These are phyloP conservation scores for Hyla sarda DNA, from an alignment of 2,113 vertebrate genomes.

Conservation along the genomic window DNA sequence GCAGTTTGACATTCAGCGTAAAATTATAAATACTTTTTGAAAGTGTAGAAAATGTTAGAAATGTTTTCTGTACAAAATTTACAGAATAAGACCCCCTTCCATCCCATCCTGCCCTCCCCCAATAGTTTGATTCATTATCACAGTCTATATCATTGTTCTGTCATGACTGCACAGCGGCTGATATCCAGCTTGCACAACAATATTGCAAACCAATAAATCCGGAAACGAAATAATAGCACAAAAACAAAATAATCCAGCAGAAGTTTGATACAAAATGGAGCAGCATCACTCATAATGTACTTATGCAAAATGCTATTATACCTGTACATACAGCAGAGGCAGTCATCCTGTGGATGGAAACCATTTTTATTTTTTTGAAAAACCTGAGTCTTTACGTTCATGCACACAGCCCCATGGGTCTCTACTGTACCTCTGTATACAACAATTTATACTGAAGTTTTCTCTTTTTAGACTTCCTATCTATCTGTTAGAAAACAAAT, in stretches of 20 bases:
- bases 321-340: not conserved
- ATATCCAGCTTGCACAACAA: conserved; percentile 24
- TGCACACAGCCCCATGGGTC: not conserved
- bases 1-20: conserved; percentile 87
- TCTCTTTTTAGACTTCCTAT: not conserved
- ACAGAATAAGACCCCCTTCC: conserved; percentile 76
- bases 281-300: conserved; percentile 10
- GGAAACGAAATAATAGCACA: conserved; percentile 42
- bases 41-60: conserved; percentile 97
- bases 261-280: conserved; percentile 6
- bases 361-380: not conserved
- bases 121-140: conserved; percentile 44
- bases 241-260: not conserved
- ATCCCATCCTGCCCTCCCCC: conserved; percentile 57
- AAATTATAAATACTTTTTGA: conserved; percentile 90
- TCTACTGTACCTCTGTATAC: too few species aligned
- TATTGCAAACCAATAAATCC: conserved; percentile 24
- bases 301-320: not conserved
- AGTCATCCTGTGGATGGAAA: not conserved
- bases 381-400: not conserved
- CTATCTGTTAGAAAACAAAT: too few species aligned
- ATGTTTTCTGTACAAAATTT: conserved; percentile 94
- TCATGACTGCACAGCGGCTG: conserved; percentile 24
- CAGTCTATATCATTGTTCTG: conserved; percentile 44
- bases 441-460: not conserved